Evolutionary conservation across 2,888 invertebrate genomes (phyloP), one percentile per base, ranked within the genome.

Genomic region (Buathra laborator): DNA sequence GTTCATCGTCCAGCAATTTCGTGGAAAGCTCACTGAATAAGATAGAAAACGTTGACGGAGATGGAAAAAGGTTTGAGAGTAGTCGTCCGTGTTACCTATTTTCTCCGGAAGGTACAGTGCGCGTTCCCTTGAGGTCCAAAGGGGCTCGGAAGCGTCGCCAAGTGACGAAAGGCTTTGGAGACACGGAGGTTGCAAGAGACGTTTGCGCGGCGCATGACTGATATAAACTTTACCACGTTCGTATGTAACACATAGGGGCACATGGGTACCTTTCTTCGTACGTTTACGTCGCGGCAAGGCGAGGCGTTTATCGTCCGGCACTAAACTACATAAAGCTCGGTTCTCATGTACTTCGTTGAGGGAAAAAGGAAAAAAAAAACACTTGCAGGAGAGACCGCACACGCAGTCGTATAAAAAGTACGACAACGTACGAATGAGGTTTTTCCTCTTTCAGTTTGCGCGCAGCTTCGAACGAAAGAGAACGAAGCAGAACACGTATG

Each of bases 301-400:
- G 72, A 62, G 77, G 14, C 46, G 75, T 70, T 84, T 80, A 80
- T 84, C 75, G 80, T 62, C 70, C 66, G 70, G 64, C 66, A 71
- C 80, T 80, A 76, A 71, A 76, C 71, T 84, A 37, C 76, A 84
- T 71, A 84, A 80, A 84, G 43, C 66, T 71, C 48, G 51, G 37
- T 43, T 32, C 67, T 3, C 72, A 19, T 53, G 59, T 67, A 51
- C 67, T 74, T 62, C 16, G 70, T 67, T 64, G 37, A 46, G 51
- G 9, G 43, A 74, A 70, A 74, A 37, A 37, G 9, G 37, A 7
- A 9, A 7, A 79, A 72, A 78, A 83, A 56, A 29, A 59, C 24
- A 37, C 53, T 51, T 9, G 24, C 37, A 46, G 59, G 71, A 37
- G 59, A 48, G 46, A 74, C 14, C 53, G n/a, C 29, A 71, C 44